Evolutionary conservation across 2,888 invertebrate genomes (phyloP).

Genomic region (Spodoptera exigua): DNA sequence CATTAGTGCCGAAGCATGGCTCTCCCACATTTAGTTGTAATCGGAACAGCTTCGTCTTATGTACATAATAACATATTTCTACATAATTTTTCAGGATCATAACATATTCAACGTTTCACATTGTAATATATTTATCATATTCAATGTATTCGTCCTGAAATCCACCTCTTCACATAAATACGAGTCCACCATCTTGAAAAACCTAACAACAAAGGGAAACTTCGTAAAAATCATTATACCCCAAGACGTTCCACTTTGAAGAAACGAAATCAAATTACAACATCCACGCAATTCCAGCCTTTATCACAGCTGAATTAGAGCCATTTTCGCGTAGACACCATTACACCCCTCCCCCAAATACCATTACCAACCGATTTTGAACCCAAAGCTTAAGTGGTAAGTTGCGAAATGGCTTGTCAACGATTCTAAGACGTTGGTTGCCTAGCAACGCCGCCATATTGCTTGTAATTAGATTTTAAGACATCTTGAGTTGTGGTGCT

Average conservation of each 20-base stretch:
- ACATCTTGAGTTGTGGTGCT: slow-evolving; percentile 85
- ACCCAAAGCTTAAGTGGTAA: slow-evolving; percentile 45
- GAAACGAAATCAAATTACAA: slow-evolving; percentile 33
- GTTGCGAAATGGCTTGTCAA: slow-evolving; percentile 56
- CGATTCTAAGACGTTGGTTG: slow-evolving; percentile 73
- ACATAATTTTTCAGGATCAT: no score
- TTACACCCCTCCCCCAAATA: slow-evolving; percentile 44
- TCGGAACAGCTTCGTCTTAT: no score
- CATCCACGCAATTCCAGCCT: slow-evolving; percentile 30
- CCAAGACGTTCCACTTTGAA: slow-evolving; percentile 46
- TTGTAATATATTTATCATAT: no score
- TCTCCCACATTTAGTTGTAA: no score
- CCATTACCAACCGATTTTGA: slow-evolving; percentile 34
- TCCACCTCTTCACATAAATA: slow-evolving; percentile 2
- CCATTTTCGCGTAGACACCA: slow-evolving; percentile 34
- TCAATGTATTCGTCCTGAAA: no score
- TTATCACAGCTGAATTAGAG: slow-evolving; percentile 18
- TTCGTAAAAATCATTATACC: slow-evolving; percentile 50
- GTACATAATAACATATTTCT: no score
- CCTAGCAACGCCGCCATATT: slow-evolving; percentile 80
- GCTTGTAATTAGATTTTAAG: slow-evolving; percentile 73
- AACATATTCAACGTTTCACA: no score
- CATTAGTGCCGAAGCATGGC: no score
- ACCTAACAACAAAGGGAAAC: slow-evolving; percentile 25
- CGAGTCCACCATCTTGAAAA: slow-evolving; percentile 9